Conservation (phyloP, 1,140 invertebrate genomes). For the Lysiphlebus fabarum region DNA sequence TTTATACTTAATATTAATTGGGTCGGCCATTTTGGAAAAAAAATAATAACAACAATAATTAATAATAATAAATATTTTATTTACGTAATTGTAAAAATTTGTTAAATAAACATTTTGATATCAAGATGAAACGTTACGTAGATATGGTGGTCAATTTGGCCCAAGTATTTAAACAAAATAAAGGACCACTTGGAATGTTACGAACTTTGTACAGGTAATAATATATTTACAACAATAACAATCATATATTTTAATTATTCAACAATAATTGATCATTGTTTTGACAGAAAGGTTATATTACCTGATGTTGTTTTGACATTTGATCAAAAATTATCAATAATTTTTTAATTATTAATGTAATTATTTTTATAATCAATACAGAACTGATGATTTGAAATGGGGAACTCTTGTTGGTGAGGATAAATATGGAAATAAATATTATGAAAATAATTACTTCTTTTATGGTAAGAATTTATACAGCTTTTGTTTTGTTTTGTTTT, state of each 20-base stretch:
- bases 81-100: too few relatives aligned
- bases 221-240: background rate
- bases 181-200: slow-evolving; percentile 69
- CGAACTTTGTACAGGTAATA: slow-evolving; percentile 70
- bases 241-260: slow-evolving; percentile 3
- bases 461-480: slow-evolving; percentile 58
- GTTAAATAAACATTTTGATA: too few relatives aligned
- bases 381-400: slow-evolving; percentile 82
- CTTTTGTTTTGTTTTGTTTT: background rate
- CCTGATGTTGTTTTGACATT: slow-evolving; percentile 15
- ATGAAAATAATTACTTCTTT: slow-evolving; percentile 86
- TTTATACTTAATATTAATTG: too few relatives aligned
- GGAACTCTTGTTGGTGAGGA: slow-evolving; percentile 89
- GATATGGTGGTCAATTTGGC: slow-evolving; percentile 65
- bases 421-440: slow-evolving; percentile 96
- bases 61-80: too few relatives aligned
- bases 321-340: slow-evolving; percentile 30
- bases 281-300: slow-evolving; percentile 25
- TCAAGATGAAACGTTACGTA: background rate
- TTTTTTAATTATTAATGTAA: slow-evolving; percentile 25
- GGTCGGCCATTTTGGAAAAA: too few relatives aligned
- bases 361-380: slow-evolving; percentile 48
- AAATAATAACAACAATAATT: too few relatives aligned
- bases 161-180: slow-evolving; percentile 68
- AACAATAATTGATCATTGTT: slow-evolving; percentile 15